Conservation (phyloP, 2,797 vertebrate genomes). For the Sebastes baramenuke region DNA sequence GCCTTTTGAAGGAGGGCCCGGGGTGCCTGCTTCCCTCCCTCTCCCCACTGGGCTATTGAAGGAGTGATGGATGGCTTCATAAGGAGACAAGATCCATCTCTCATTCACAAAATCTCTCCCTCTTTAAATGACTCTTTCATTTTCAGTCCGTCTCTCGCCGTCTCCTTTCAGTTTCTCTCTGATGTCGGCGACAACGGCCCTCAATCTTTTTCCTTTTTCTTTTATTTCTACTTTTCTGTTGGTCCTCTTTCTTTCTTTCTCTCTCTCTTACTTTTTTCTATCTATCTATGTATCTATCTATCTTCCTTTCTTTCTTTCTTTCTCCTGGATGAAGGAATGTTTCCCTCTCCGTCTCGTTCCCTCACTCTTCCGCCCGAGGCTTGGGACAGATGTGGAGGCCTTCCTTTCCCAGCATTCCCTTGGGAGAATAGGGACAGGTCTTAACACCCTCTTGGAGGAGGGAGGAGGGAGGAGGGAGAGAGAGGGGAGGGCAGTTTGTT, state of each 20-base stretch:
- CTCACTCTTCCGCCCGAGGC: slow-evolving; percentile 64
- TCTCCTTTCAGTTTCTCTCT: background rate
- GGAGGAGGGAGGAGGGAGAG: slow-evolving; percentile 10
- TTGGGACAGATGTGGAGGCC: slow-evolving; percentile 82
- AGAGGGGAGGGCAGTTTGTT: slow-evolving; percentile 54
- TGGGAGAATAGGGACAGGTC: slow-evolving; percentile 76
- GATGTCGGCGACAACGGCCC: background rate
- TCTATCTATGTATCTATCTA: slow-evolving; percentile 4
- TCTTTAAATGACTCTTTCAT: slow-evolving; percentile 32
- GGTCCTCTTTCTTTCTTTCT: background rate
- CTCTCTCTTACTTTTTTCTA: background rate
- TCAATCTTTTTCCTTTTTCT: background rate
- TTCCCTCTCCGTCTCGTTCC: slow-evolving; percentile 30
- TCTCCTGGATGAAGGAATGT: slow-evolving; percentile 48
- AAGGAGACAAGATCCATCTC: slow-evolving; percentile 70
- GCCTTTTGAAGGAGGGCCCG: slow-evolving; percentile 70
- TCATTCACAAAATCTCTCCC: slow-evolving; percentile 53
- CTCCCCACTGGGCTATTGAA: slow-evolving; percentile 77
- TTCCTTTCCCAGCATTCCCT: slow-evolving; percentile 84
- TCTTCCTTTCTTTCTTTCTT: background rate
- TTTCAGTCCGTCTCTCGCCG: background rate
- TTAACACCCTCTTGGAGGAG: slow-evolving; percentile 71
- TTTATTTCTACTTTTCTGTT: background rate
- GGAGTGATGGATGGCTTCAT: slow-evolving; percentile 85
- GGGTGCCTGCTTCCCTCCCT: slow-evolving; percentile 75